phyloP scores from a whole-genome alignment of 1,140 invertebrate genomes.

The Drosophila bocki region DNA sequence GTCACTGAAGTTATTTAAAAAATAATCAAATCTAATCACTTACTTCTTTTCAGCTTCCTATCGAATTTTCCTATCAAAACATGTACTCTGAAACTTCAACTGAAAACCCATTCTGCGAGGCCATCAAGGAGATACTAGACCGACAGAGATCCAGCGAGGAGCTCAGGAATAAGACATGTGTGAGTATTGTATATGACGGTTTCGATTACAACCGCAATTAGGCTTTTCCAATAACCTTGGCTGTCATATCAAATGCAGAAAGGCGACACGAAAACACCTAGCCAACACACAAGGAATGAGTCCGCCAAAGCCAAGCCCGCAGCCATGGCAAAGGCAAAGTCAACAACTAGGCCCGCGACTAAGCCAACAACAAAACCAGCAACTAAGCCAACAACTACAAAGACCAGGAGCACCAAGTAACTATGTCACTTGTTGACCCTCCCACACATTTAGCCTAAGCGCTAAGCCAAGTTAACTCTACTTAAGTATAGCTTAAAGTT shows the following conservation, averaged over 20 bases:
- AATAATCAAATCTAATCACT: background rate
- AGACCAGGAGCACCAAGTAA: slow-evolving; percentile 33
- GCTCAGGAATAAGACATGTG: background rate
- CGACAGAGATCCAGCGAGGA: background rate
- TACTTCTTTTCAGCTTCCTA: slow-evolving; percentile 24
- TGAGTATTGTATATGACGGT: slow-evolving; percentile 37
- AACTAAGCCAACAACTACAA: slow-evolving; percentile 27
- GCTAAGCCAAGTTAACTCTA: slow-evolving; percentile 55
- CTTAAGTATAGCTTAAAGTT: slow-evolving; percentile 54
- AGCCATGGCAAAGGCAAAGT: slow-evolving; percentile 28
- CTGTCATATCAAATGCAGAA: slow-evolving; percentile 46
- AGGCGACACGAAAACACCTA: slow-evolving; percentile 51
- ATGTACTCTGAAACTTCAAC: slow-evolving; percentile 41
- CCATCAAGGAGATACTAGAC: slow-evolving; percentile 38
- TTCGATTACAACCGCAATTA: slow-evolving; percentile 24
- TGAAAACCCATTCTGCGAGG: slow-evolving; percentile 63
- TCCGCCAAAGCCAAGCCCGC: slow-evolving; percentile 21
- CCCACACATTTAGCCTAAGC: slow-evolving; percentile 35
- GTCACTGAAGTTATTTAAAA: background rate
- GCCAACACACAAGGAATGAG: slow-evolving; percentile 15
- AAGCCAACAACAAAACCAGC: slow-evolving; percentile 11
- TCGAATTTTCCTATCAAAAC: slow-evolving; percentile 49
- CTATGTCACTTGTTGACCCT: slow-evolving; percentile 49
- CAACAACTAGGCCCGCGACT: slow-evolving; percentile 15
- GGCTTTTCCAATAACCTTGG: slow-evolving; percentile 40